Evolutionary conservation across 2,888 invertebrate genomes (phyloP), one percentile per base, ranked within the genome.

Genomic region (Dynastes tityus): DNA sequence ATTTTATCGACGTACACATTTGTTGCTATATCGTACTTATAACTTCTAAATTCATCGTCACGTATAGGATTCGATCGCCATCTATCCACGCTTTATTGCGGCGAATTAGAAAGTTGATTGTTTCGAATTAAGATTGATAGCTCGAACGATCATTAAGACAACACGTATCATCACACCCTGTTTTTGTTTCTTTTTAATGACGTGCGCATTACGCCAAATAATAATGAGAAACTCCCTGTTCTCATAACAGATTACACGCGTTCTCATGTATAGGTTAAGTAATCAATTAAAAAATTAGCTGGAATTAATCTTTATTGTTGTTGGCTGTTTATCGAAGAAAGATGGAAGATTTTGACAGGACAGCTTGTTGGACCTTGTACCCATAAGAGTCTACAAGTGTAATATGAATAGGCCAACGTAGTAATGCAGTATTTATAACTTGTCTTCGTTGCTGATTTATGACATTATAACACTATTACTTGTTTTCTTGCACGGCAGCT

Each of bases 91-190:
- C 45, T 8, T 45, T 32, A 32, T 32, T 45, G 27, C 67, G 9
- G 37, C 22, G 32, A 78, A 63, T 74, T 73, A 73, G 58, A 73
- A 73, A 73, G 58, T 49, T 71, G 71, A 71, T 73, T 73, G 73
- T 55, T 16, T 55, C 29, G 40, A 58, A 73, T 73, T 73, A 73
- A 73, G 73, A 73, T 73, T 45, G 58, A 73, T 73, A 58, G 61
- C 58, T 73, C 11, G 16, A 58, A 32, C 37, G 58, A 40, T 58
- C 22, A 40, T 61, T 40, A 61, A 58, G 58, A 13, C 55, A 22
- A 2, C 58, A 58, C 58, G 73, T 58, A 73, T 73, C 55, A 73
- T 73, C 37, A 40, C 58, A 73, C 32, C 22, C 58, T 3, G 67
- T 67, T 63, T 63, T 55, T 55, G 6, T 55, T 55, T 55, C 55